Evolutionary conservation across 2,113 vertebrate species (phyloP), one percentile per base, ranked within the genome.

Genomic region (Antigone vipio): DNA sequence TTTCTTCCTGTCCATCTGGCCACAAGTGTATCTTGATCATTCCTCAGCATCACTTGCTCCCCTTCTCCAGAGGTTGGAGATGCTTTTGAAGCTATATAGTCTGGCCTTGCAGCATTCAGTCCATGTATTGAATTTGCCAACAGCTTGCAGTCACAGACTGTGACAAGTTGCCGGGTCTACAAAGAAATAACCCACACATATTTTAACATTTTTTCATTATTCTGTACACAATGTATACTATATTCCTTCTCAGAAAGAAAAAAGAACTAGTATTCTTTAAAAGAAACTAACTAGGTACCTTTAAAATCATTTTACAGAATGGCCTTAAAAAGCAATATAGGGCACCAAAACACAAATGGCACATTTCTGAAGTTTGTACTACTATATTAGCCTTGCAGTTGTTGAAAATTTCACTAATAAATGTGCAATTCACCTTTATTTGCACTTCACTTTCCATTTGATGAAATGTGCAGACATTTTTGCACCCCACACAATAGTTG

Each of bases 131-230:
- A 99, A 38, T 98, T 99, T 68, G 99, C 99, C 97, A 99, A 98
- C 71, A 99, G 97, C 96, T 99, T 99, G 95, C 99, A 99, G 97
- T 99, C 99, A 35, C 99, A 99, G 40, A 99, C 99, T 0, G 98
- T 99, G 92, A 99, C 99, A 91, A 99, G 96, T 97, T 99, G 99
- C 56, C 99, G 98, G 9, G 99, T 99, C 99, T 99, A 96, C 72
- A 81, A 96, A 20, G 58, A n/a, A 93, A 82, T 15, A 82, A 93
- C 34, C 1, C 5, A n/a, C 60, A 14, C 19, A 34, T 3, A 42
- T 47, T 83, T 47, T 50, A 68, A 63, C 42, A 50, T 4, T 6
- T 62, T 73, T 60, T 44, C 20, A 42, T 71, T 67, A 80, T 77
- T 83, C 62, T 10, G 4, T 38, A 38, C 1, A n/a, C 20, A 38